Conservation (phyloP, 1,140 invertebrate genomes). For the Drosophila pallidifrons region DNA sequence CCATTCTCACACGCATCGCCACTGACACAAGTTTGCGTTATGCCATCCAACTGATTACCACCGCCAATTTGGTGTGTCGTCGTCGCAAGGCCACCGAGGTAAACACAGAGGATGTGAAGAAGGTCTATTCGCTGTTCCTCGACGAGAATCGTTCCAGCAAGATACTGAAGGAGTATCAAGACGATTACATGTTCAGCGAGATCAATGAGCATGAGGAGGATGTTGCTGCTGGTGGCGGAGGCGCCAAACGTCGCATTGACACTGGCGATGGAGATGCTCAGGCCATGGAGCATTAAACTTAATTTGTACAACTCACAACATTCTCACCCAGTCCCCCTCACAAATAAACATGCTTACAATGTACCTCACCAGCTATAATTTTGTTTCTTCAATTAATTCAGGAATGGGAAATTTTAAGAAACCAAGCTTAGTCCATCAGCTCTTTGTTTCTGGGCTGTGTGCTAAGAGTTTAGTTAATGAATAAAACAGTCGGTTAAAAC, state of each 20-base stretch:
- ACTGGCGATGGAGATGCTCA: constrained; percentile 68
- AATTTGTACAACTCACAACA: constrained; percentile 42
- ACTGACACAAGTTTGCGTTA: constrained; percentile 97
- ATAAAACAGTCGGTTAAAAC: too few relatives aligned
- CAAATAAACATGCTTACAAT: constrained; percentile 65
- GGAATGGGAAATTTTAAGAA: too few relatives aligned
- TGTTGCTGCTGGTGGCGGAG: constrained; percentile 47
- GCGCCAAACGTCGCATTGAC: constrained; percentile 66
- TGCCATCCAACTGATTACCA: constrained; percentile 99
- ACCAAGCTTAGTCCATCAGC: too few relatives aligned
- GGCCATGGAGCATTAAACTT: constrained; percentile 75
- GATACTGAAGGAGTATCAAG: constrained; percentile 97
- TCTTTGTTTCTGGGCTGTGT: too few relatives aligned
- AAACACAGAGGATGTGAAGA: constrained; percentile 96
- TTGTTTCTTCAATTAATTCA: too few relatives aligned
- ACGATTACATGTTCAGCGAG: constrained; percentile 97
- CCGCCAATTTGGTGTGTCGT: constrained; percentile 95
- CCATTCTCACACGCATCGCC: constrained; percentile 96
- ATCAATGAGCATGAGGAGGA: constrained; percentile 78
- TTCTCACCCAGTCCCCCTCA: constrained; percentile 39
- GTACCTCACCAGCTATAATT: constrained; percentile 2
- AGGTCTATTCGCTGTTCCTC: constrained; percentile 97
- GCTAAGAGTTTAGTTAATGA: too few relatives aligned
- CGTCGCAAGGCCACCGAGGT: constrained; percentile 94
- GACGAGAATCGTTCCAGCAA: constrained; percentile 97